These are phyloP conservation scores for Rhyacophila evoluta DNA, from an alignment of 2,888 invertebrate genomes.

Conservation along the genomic window DNA sequence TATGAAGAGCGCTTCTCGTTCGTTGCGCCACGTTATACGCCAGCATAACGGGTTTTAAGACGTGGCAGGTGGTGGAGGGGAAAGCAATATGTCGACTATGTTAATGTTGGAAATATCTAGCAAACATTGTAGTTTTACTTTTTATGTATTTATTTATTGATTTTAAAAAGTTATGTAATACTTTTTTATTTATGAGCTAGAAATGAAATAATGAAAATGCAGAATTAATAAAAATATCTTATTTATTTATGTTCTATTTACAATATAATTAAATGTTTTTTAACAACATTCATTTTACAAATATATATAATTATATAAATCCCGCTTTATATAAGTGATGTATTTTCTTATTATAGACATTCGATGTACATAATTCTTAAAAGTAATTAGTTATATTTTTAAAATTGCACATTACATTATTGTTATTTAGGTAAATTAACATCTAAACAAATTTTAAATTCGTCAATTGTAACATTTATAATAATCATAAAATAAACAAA, in stretches of 20 bases:
- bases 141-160: too few species aligned
- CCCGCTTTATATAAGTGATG: slow-evolving; percentile 32
- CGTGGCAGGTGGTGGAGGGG: too few species aligned
- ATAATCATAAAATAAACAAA: neutral
- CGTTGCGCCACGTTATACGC: too few species aligned
- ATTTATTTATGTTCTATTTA: slow-evolving; percentile 31
- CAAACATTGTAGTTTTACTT: too few species aligned
- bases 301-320: slow-evolving; percentile 25
- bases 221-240: slow-evolving; percentile 35
- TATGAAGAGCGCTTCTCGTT: too few species aligned
- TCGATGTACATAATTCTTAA: slow-evolving; percentile 16
- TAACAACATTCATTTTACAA: slow-evolving; percentile 25
- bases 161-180: too few species aligned
- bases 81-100: too few species aligned
- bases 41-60: too few species aligned
- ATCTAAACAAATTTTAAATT: neutral
- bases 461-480: slow-evolving; percentile 8
- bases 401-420: slow-evolving; percentile 32
- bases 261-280: slow-evolving; percentile 40
- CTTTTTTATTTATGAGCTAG: too few species aligned
- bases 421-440: neutral
- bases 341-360: neutral
- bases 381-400: neutral
- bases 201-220: slow-evolving; percentile 7
- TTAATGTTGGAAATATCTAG: too few species aligned